Percentiles rank a stretch among this genome's conserved stretches.
Conservation (phyloP, 1,140 invertebrate species). For the Aphaenogaster rudis region DNA sequence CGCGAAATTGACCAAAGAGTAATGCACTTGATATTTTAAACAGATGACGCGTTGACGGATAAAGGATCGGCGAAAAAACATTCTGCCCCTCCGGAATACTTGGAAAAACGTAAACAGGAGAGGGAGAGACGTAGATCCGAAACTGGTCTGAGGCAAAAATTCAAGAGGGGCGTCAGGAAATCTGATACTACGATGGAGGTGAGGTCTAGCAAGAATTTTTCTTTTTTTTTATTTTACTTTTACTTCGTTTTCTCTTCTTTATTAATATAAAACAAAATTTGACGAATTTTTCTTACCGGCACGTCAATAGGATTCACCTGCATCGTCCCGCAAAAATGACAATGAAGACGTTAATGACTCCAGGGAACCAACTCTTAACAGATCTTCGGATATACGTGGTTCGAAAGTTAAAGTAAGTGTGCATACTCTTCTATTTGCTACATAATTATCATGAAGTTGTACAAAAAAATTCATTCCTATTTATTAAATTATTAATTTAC, state of each 20-base stretch:
- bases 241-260: slow-evolving; percentile 1
- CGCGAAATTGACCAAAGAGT: not conserved
- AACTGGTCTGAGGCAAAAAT: slow-evolving; percentile 88
- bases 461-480: slow-evolving; percentile 21
- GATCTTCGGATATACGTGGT: slow-evolving; percentile 81
- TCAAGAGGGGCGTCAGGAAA: slow-evolving; percentile 86
- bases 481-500: not conserved
- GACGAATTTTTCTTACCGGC: not conserved
- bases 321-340: slow-evolving; percentile 79
- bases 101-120: slow-evolving; percentile 93
- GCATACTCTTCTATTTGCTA: not conserved
- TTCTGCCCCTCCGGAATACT: slow-evolving; percentile 94
- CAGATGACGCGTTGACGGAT: slow-evolving; percentile 81
- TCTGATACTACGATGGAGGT: slow-evolving; percentile 86
- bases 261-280: not conserved
- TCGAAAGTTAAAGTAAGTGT: slow-evolving; percentile 83
- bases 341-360: slow-evolving; percentile 80
- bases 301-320: slow-evolving; percentile 80
- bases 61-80: slow-evolving; percentile 90
- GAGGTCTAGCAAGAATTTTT: slow-evolving; percentile 14
- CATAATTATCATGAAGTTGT: slow-evolving; percentile 6
- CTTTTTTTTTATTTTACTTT: not conserved
- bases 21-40: not conserved
- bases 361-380: slow-evolving; percentile 82
- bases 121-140: slow-evolving; percentile 91